A percentile compares a stretch with the other conserved stretches of the same genome.
Evolutionary conservation across 2,113 vertebrate genomes (phyloP).

Genomic region (Neolamprologus tretocephalus): DNA sequence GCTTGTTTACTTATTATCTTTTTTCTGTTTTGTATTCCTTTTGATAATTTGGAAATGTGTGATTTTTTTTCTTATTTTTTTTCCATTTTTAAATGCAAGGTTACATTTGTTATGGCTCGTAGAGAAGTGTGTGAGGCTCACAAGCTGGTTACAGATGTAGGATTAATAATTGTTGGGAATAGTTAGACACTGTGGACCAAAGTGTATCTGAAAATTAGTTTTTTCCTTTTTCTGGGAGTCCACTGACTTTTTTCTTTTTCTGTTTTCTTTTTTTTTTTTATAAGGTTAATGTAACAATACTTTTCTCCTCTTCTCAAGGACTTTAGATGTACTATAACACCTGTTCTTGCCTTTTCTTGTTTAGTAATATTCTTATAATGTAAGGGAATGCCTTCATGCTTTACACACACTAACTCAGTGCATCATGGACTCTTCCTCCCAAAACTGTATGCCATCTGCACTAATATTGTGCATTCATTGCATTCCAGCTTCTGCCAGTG

Average conservation of each 20-base stretch:
- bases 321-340: conserved; percentile 63
- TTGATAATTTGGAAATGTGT: conserved; percentile 63
- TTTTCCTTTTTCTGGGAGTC: conserved; percentile 18
- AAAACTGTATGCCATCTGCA: conserved; percentile 27
- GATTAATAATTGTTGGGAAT: conserved; percentile 38
- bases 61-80: neutral
- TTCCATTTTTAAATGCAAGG: neutral
- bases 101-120: conserved; percentile 24
- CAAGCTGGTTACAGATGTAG: conserved; percentile 17
- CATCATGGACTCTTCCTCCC: conserved; percentile 48
- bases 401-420: conserved; percentile 60
- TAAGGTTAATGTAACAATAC: conserved; percentile 38
- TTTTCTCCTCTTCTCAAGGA: conserved; percentile 65
- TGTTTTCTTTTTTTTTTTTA: neutral
- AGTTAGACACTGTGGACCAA: conserved; percentile 32
- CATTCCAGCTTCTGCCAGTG: conserved; percentile 55
- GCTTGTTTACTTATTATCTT: conserved; percentile 85
- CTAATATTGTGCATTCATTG: conserved; percentile 46
- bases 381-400: conserved; percentile 71
- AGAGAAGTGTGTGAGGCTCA: conserved; percentile 27
- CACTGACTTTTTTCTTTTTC: neutral
- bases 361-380: conserved; percentile 64
- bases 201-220: conserved; percentile 33
- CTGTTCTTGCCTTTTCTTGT: conserved; percentile 69
- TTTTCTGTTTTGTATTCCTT: conserved; percentile 68